Conservation (phyloP, 2,797 vertebrate genomes). For the Corythornis leucogaster region DNA sequence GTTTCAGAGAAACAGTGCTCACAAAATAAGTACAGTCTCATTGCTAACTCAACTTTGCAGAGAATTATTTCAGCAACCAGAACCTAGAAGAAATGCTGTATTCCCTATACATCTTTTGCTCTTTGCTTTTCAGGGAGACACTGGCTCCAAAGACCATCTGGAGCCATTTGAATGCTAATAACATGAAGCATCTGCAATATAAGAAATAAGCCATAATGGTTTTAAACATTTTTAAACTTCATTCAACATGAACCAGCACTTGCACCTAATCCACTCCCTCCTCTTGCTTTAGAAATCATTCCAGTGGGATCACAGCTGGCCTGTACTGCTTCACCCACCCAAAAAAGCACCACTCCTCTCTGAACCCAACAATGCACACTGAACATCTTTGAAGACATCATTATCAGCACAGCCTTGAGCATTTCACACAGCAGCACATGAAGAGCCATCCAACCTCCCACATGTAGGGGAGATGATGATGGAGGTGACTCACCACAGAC, state of each 20-base stretch:
- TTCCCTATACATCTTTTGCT: not conserved
- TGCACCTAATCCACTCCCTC: not conserved
- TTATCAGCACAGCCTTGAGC: fast-evolving
- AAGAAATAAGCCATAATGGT: not conserved
- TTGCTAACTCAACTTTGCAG: not conserved
- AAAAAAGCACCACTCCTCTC: not conserved
- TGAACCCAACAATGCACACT: fast-evolving
- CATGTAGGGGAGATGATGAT: not conserved
- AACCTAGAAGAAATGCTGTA: not conserved
- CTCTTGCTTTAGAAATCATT: not conserved
- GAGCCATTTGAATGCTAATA: not conserved
- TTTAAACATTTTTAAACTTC: too few relatives aligned
- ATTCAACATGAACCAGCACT: not conserved
- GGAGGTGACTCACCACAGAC: not conserved
- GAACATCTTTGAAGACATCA: not conserved
- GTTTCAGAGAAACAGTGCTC: not conserved
- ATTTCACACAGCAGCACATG: fast-evolving
- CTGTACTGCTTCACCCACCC: not conserved
- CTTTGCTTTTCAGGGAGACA: not conserved
- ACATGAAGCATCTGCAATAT: not conserved
- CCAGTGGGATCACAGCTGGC: not conserved
- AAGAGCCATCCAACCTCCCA: not conserved
- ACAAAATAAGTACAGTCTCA: not conserved
- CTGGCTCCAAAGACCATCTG: not conserved
- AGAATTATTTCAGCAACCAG: not conserved